Evolutionary conservation across 2,113 vertebrate species (phyloP).

Genomic region (Glareola pratincola): DNA sequence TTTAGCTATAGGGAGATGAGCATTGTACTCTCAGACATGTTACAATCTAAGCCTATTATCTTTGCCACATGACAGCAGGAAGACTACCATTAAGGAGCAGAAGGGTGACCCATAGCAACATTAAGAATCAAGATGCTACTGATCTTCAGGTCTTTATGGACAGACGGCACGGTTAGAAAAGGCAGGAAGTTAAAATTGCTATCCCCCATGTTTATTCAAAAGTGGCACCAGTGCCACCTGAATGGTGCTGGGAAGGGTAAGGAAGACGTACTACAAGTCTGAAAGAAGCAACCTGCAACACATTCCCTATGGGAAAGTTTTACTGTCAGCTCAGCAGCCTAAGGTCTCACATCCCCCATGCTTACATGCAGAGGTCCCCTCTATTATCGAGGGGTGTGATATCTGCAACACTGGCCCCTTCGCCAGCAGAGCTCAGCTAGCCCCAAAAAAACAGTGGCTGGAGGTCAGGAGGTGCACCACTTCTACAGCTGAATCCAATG

Average conservation of each 20-base stretch:
- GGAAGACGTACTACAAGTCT: not conserved
- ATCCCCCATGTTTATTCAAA: not conserved
- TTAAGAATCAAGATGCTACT: not conserved
- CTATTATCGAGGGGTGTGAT: not conserved
- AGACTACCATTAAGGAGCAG: not conserved
- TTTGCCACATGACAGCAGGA: not conserved
- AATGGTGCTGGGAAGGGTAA: not conserved
- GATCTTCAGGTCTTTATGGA: not conserved
- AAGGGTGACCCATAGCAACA: not conserved
- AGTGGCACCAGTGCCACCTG: not conserved
- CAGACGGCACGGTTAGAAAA: not conserved
- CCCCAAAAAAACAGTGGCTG: not conserved
- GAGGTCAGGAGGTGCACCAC: not conserved
- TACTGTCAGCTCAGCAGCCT: not conserved
- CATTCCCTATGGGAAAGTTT: not conserved
- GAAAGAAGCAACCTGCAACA: not conserved
- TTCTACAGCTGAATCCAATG: not conserved
- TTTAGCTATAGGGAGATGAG: not conserved
- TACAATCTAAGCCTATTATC: not conserved
- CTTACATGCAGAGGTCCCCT: not conserved
- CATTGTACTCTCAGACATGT: rapidly evolving
- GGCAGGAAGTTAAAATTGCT: not conserved
- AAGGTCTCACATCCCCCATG: not conserved
- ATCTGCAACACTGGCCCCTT: not conserved
- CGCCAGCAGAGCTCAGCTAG: not conserved